Evolutionary conservation across 2,113 vertebrate genomes (phyloP).

Genomic region (Delphinus delphis): DNA sequence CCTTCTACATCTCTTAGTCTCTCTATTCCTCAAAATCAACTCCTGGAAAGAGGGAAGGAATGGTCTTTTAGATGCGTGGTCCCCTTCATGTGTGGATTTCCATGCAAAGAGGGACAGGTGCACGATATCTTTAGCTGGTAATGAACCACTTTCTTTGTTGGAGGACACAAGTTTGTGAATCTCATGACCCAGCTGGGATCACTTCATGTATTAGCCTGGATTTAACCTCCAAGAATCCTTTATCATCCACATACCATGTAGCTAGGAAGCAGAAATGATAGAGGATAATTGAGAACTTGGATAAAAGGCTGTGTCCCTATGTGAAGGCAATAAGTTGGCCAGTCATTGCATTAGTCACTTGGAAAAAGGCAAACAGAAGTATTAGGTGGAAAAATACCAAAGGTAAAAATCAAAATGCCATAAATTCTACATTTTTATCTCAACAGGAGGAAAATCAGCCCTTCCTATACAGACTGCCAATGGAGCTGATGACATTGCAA

Average conservation of each 20-base stretch:
- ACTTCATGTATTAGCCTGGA: accelerated
- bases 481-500: too few species aligned
- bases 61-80: not conserved
- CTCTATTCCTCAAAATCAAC: not conserved
- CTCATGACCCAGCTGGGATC: too few species aligned
- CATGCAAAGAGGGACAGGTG: not conserved
- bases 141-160: not conserved
- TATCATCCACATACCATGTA: too few species aligned
- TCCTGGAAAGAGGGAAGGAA: not conserved
- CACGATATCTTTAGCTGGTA: not conserved
- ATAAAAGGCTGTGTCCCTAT: not conserved
- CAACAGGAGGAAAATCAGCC: not conserved
- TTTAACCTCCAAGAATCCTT: not conserved
- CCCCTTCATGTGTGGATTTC: not conserved
- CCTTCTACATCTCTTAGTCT: not conserved
- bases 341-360: not conserved
- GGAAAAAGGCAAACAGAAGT: not conserved
- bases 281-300: not conserved
- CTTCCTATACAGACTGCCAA: not conserved
- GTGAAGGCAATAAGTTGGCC: not conserved
- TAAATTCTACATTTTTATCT: not conserved
- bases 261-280: not conserved
- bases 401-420: not conserved
- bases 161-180: not conserved
- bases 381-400: not conserved